These are phyloP conservation scores for Laothoe populi DNA, from an alignment of 2,888 invertebrate species.

Conservation along the genomic window DNA sequence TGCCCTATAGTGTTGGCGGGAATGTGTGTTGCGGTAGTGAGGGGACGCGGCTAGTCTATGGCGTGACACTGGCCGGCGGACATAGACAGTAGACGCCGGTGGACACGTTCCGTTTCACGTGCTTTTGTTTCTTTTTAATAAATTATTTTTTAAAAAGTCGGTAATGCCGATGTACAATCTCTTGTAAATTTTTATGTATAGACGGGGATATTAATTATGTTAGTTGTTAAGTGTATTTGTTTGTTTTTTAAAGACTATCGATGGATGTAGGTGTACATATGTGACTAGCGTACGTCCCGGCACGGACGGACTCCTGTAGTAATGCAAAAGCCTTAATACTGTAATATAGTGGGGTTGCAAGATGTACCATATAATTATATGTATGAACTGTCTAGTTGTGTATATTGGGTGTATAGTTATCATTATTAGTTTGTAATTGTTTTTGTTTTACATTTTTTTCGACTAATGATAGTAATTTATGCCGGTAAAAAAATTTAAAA, in stretches of 20 bases:
- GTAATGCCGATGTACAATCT: constrained; percentile 75
- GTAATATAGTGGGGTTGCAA: constrained; percentile 71
- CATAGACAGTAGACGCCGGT: constrained; percentile 23
- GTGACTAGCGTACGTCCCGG: constrained; percentile 50
- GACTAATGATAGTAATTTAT: constrained; percentile 84
- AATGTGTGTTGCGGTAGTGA: constrained; percentile 50
- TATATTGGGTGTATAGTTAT: constrained; percentile 84
- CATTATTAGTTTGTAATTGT: constrained; percentile 63
- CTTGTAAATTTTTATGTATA: constrained; percentile 82
- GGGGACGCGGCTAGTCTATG: constrained; percentile 46
- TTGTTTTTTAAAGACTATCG: constrained; percentile 55
- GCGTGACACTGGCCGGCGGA: constrained; percentile 36
- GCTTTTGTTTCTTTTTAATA: constrained; percentile 58
- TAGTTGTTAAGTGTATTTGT: constrained; percentile 59
- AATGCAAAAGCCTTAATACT: constrained; percentile 76
- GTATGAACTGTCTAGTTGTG: constrained; percentile 75
- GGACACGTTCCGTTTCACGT: constrained; percentile 41
- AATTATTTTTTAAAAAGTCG: constrained; percentile 58
- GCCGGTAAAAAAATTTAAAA: constrained; percentile 73
- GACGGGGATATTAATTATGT: constrained; percentile 83
- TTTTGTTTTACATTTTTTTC: constrained; percentile 73
- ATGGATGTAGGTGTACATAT: constrained; percentile 42
- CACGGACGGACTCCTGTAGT: constrained; percentile 59
- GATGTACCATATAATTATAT: constrained; percentile 77
- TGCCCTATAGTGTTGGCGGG: constrained; percentile 76